Evolutionary conservation across 30 jellyfish, hydroid and myxozoan genomes (phyloP).

Genomic region (Cassiopea xamachana): DNA sequence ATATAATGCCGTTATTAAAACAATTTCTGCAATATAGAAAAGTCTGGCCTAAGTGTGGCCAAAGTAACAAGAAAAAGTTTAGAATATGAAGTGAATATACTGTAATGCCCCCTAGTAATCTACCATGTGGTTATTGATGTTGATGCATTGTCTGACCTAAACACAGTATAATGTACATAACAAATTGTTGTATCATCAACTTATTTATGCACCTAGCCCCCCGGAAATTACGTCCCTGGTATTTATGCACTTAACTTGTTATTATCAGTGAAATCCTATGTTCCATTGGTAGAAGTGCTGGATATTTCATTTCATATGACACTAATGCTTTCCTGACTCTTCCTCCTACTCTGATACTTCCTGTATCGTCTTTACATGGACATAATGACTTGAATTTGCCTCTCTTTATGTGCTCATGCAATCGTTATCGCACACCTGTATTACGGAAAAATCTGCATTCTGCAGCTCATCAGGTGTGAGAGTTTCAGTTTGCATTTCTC

Average conservation of each 20-base stretch:
- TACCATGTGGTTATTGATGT: no score
- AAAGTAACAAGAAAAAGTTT: no score
- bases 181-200: no score
- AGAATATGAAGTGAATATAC: no score
- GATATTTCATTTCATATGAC: slow-evolving; percentile 65
- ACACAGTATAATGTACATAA: no score
- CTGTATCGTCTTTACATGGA: slow-evolving; percentile 12
- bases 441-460: slow-evolving; percentile 40
- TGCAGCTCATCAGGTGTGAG: slow-evolving; percentile 67
- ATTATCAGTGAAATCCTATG: slow-evolving; percentile 10
- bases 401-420: slow-evolving; percentile 45
- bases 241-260: slow-evolving; percentile 50
- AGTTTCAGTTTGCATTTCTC: slow-evolving; percentile 27
- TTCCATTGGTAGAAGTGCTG: slow-evolving; percentile 53
- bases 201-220: no score
- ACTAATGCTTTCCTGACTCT: slow-evolving; percentile 34
- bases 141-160: no score
- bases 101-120: no score
- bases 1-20: no score
- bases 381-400: slow-evolving; percentile 62
- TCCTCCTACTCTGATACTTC: slow-evolving; percentile 73
- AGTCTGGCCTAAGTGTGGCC: no score
- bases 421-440: slow-evolving; percentile 64
- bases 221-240: no score
- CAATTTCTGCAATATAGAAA: no score